phyloP scores from a whole-genome alignment of 2,888 invertebrate species.

The Prosapia bicincta region DNA sequence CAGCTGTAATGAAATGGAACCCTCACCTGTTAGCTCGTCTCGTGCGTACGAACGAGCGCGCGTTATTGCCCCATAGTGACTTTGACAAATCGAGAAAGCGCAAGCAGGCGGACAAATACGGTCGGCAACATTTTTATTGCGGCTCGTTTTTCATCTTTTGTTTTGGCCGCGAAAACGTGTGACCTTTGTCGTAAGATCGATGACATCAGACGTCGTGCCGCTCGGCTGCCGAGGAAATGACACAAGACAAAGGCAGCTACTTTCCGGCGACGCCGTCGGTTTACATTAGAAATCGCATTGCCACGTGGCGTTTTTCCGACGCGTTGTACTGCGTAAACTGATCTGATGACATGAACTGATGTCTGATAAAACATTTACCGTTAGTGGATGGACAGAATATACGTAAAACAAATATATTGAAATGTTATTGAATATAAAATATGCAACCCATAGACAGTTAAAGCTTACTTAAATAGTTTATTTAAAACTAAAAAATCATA shows the following conservation, averaged over 20 bases:
- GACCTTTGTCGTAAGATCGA: not conserved
- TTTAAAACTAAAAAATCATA: too few relatives aligned
- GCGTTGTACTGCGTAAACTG: too few relatives aligned
- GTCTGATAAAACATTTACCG: too few relatives aligned
- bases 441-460: too few relatives aligned
- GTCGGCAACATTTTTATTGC: not conserved
- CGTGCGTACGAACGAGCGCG: too few relatives aligned
- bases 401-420: too few relatives aligned
- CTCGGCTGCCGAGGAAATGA: not conserved
- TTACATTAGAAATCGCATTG: not conserved
- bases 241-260: not conserved
- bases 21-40: too few relatives aligned
- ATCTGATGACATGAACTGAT: too few relatives aligned
- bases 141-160: not conserved
- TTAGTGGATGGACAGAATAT: too few relatives aligned
- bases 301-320: not conserved
- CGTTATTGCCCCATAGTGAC: not conserved
- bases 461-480: too few relatives aligned
- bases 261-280: not conserved
- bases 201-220: not conserved
- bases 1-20: too few relatives aligned
- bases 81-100: not conserved
- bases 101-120: not conserved
- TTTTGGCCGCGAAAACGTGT: not conserved
- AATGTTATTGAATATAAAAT: too few relatives aligned